Base-by-base conservation (phyloP, 2,888 invertebrate genomes). In the Hydropsyche betteni region DNA sequence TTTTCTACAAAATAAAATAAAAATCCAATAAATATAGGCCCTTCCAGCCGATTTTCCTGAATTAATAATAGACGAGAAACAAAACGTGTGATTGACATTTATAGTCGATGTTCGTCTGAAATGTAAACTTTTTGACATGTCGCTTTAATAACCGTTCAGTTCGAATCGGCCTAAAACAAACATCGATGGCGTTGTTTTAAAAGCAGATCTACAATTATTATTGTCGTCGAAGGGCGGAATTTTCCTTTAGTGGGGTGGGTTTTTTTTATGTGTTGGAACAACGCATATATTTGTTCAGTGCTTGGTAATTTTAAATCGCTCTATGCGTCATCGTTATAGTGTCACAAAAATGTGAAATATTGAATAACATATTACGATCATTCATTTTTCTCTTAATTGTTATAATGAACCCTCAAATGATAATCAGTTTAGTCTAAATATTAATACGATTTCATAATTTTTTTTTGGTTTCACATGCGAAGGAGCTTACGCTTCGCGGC, bases 51-150 rank as follows among this genome's bases (percentile, higher is more conserved):
- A 6, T 10, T 44, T 8, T 44, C 10, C 44, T 1, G 33, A 64
- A 64, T 64, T 64, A 14, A 64, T 64, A 64, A 64, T 16, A 16
- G 55, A 4, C 10, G 12, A 34, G 8, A 36, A 64, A 36, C 2
- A 64, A 64, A 8, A 64, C n/a, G 12, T 6, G 55, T 72, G 72
- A 72, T 72, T 72, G 72, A 72, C 72, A 72, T 7, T 24, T 36
- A 7, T n/a, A 24, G 6, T 6, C 61, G 16, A 61, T 71, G 55
- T 71, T 64, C 64, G 36, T 58, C 38, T 36, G 34, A 64, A 64
- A 64, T 64, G 76, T 76, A 78, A 76, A 78, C 72, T 73, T 76
- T 78, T 78, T 74, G 78, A 78, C 78, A 76, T 74, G 72, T 76
- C 33, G 69, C 16, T 73, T 74, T 74, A 69, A 69, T 68, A 74